phyloP scores from a whole-genome alignment of 2,888 invertebrate species.

The Drosophila meridiana region DNA sequence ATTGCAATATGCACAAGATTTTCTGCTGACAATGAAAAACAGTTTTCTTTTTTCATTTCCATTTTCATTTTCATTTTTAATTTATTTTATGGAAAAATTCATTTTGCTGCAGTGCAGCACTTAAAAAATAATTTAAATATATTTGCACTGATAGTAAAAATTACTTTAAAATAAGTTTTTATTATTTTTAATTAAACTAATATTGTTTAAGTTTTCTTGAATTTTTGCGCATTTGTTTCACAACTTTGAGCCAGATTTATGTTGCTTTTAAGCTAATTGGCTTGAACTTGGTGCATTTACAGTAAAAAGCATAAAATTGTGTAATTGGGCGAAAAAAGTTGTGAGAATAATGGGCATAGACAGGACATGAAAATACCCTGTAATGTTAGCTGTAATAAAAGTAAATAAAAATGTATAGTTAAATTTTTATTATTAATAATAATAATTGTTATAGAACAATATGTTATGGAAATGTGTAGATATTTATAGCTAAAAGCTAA shows the following conservation, averaged over 20 bases:
- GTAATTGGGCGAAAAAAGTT: not conserved
- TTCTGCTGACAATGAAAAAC: constrained; percentile 25
- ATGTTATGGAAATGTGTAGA: too few species aligned
- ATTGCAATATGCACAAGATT: constrained; percentile 47
- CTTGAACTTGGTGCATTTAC: not conserved
- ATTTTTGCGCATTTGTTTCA: not conserved
- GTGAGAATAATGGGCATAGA: not conserved
- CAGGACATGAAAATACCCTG: not conserved
- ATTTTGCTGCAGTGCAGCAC: constrained; percentile 24
- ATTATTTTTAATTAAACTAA: not conserved
- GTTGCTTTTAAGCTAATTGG: constrained; percentile 27
- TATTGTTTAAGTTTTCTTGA: not conserved
- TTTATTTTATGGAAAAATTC: constrained; percentile 26
- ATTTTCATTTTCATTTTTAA: not conserved
- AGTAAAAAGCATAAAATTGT: not conserved
- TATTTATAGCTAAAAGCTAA: too few species aligned
- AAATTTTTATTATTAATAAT: not conserved
- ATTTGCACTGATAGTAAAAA: constrained; percentile 11
- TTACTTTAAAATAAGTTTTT: constrained; percentile 2
- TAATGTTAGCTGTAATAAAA: not conserved
- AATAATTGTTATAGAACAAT: not conserved
- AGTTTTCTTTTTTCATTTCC: not conserved
- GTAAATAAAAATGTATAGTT: not conserved
- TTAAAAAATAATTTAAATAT: constrained; percentile 17
- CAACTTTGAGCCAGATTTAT: constrained; percentile 7